Conservation (phyloP, 1,140 invertebrate species). For the Euura saliciscinereae region DNA sequence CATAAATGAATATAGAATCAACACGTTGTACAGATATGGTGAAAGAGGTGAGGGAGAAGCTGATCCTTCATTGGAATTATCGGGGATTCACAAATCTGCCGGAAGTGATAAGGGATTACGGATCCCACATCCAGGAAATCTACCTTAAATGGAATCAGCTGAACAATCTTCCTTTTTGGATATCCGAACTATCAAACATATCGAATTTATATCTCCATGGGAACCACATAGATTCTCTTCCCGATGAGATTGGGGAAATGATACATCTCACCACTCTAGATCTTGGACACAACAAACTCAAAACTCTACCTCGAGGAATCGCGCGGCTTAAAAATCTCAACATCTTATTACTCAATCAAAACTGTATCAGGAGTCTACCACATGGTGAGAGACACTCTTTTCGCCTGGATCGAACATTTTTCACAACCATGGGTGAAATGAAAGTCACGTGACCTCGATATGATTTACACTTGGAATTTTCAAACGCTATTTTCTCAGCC, state of each 20-base stretch:
- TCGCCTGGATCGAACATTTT: constrained; percentile 15
- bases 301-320: constrained; percentile 33
- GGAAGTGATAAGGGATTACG: constrained; percentile 34
- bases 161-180: constrained; percentile 42
- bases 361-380: constrained; percentile 38
- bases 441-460: too few species aligned
- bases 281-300: constrained; percentile 42
- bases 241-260: constrained; percentile 37
- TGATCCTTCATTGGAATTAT: constrained; percentile 51
- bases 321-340: constrained; percentile 33
- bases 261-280: constrained; percentile 39
- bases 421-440: too few species aligned
- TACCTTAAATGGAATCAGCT: constrained; percentile 50
- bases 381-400: constrained; percentile 30
- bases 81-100: constrained; percentile 41
- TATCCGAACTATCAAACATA: constrained; percentile 41
- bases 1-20: neutral
- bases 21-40: constrained; percentile 24
- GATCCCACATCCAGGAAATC: constrained; percentile 42
- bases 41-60: constrained; percentile 42
- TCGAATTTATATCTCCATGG: constrained; percentile 48
- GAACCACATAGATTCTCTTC: constrained; percentile 41
- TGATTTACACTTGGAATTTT: too few species aligned
- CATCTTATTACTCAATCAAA: constrained; percentile 40
- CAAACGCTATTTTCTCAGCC: too few species aligned